Base-by-base conservation (phyloP, 2,888 invertebrate species). In the Disparrhopalites patrizii region DNA sequence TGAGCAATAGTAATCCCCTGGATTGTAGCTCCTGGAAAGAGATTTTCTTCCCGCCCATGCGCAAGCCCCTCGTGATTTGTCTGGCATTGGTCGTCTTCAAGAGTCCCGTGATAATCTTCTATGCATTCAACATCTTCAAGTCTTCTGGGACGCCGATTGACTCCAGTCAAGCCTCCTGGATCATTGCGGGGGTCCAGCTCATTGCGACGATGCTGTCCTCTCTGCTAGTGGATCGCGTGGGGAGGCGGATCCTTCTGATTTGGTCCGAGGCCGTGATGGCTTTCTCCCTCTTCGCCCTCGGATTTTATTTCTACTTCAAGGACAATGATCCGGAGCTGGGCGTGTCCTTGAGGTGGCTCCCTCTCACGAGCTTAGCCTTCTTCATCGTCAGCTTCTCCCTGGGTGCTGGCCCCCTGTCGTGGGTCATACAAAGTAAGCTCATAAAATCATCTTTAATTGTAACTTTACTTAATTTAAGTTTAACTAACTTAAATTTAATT, bases 201-300 rank as follows among this genome's bases (percentile, higher is more conserved):
- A 47, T 77, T 3, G 84, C 84, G 0, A 79, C 83, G 13, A 75
- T 78, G 25, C 68, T 81, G 0, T 80, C 83, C 1, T 79, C 88
- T 0, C 73, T 88, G 20, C 79, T 91, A 0, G 85, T 91, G 10
- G 94, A 95, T 70, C 85, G 85, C 68, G 88, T 89, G 15, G 93
- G 93, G 0, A 83, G 95, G 63, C 86, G 88, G 72, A 84, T 88
- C 1, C 82, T 93, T 3, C 81, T 96, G 4, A 83, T 93, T 62
- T 81, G 89, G 66, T 92, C 92, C 52, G 86, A 89, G 27, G 76
- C 84, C 27, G 83, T 87, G 23, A 90, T 90, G 87, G 83, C 86
- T 0, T 67, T 86, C 1, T 88, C 88, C 73, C 79, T 91, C 61
- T 81, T 86, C 50, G 81, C 86, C 30, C 80, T 92, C 8, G 90